These are phyloP conservation scores for Epinephelus cyanopodus DNA, from an alignment of 2,113 vertebrate species.

Conservation along the genomic window DNA sequence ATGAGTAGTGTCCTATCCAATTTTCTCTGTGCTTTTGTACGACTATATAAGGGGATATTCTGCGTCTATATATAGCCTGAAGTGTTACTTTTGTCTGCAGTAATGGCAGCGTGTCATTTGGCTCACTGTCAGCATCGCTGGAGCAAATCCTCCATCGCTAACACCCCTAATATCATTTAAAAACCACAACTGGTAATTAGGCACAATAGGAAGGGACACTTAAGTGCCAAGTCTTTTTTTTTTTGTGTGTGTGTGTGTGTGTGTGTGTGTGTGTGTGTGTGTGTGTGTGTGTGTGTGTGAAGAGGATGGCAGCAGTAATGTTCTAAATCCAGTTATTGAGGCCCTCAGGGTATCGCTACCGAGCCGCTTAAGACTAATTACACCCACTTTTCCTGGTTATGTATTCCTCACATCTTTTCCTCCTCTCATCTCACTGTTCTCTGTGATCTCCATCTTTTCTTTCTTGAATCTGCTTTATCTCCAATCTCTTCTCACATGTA, in stretches of 20 bases:
- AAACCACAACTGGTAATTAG: constrained; percentile 48
- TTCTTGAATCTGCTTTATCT: constrained; percentile 10
- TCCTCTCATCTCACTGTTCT: constrained; percentile 10
- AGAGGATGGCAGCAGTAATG: constrained; percentile 28
- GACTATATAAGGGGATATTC: background rate
- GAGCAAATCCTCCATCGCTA: constrained; percentile 46
- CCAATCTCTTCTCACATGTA: background rate
- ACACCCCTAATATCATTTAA: constrained; percentile 39
- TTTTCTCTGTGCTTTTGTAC: no score
- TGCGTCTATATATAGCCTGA: constrained; percentile 9
- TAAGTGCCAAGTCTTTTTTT: constrained; percentile 29
- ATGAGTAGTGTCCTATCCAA: no score
- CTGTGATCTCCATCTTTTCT: background rate
- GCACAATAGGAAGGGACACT: constrained; percentile 36
- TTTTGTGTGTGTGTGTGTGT: constrained; percentile 22
- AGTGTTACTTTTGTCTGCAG: constrained; percentile 5
- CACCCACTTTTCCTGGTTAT: constrained; percentile 47
- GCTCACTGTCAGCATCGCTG: constrained; percentile 10
- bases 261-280: background rate
- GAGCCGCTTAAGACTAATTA: constrained; percentile 56
- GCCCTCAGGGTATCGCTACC: constrained; percentile 39
- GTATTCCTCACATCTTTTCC: constrained; percentile 33
- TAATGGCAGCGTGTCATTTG: constrained; percentile 29
- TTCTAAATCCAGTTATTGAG: constrained; percentile 54
- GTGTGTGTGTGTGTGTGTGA: constrained; percentile 21